Evolutionary conservation across 2,888 invertebrate genomes (phyloP).

Genomic region (Heteropelma amictum): DNA sequence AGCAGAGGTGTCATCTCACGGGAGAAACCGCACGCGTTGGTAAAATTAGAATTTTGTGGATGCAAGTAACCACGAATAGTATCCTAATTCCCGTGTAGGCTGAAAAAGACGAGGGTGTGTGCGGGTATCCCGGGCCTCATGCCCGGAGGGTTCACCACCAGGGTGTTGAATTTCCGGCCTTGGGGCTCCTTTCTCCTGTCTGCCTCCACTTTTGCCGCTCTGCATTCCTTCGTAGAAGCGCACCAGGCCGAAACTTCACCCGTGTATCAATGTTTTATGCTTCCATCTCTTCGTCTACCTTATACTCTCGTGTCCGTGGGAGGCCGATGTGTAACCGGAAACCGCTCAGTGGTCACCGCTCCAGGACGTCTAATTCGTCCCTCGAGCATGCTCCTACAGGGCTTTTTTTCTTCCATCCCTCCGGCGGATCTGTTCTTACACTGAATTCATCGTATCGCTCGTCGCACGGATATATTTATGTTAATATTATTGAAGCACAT

Average conservation of each 20-base stretch:
- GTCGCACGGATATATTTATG: no score
- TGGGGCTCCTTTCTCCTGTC: slow-evolving; percentile 20
- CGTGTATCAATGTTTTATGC: slow-evolving; percentile 65
- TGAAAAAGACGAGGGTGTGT: slow-evolving; percentile 30
- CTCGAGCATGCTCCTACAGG: slow-evolving; percentile 36
- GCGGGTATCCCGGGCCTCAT: slow-evolving; percentile 1
- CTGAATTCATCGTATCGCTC: no score
- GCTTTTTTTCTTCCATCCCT: slow-evolving; percentile 4
- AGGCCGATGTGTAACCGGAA: slow-evolving; percentile 71
- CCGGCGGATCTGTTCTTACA: no score
- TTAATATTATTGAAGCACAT: no score
- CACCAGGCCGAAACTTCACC: slow-evolving; percentile 52
- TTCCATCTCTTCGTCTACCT: slow-evolving; percentile 58
- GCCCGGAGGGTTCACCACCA: slow-evolving; percentile 32
- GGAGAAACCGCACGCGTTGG: slow-evolving; percentile 45
- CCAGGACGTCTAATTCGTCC: slow-evolving; percentile 72
- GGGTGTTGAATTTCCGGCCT: slow-evolving; percentile 53
- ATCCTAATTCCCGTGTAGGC: slow-evolving; percentile 44
- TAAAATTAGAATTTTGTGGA: slow-evolving; percentile 46
- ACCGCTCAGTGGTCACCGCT: slow-evolving; percentile 64
- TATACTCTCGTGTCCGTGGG: slow-evolving; percentile 61
- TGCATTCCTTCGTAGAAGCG: slow-evolving; percentile 65
- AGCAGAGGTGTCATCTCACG: slow-evolving; percentile 35
- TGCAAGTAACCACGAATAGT: slow-evolving; percentile 31
- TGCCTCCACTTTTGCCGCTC: slow-evolving; percentile 51